These are phyloP conservation scores for Halisarca cf. caerulea DNA, from an alignment of 37 sponge, comb jelly and placozoan species.

Conservation along the genomic window DNA sequence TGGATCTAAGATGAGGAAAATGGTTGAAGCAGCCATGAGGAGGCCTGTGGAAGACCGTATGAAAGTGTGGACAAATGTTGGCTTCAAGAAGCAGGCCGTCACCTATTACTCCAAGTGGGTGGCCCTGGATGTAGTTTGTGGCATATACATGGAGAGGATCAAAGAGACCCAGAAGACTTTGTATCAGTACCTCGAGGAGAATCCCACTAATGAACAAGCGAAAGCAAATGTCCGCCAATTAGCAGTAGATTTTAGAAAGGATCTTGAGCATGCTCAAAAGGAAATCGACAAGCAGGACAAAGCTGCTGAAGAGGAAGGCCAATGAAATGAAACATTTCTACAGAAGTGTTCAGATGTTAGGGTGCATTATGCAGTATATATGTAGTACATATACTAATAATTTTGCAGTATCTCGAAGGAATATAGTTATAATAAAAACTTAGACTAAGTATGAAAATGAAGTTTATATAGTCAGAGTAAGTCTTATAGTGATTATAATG, in stretches of 20 bases:
- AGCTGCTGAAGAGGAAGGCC: background rate
- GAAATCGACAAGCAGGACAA: constrained; percentile 15
- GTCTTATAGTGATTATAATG: too few relatives aligned
- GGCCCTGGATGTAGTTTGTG: constrained; percentile 56
- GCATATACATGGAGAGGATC: constrained; percentile 41
- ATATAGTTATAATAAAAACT: too few relatives aligned
- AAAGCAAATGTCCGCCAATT: constrained; percentile 21
- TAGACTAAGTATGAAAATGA: too few relatives aligned
- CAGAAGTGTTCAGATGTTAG: too few relatives aligned
- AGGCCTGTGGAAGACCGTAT: constrained; percentile 39
- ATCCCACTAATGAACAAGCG: constrained; percentile 48
- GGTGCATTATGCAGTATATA: too few relatives aligned
- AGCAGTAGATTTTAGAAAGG: constrained; percentile 11
- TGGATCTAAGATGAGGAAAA: constrained; percentile 8
- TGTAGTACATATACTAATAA: too few relatives aligned
- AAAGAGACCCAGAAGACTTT: constrained; percentile 53
- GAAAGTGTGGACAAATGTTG: constrained; percentile 35
- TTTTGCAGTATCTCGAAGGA: too few relatives aligned
- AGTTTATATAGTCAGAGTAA: too few relatives aligned
- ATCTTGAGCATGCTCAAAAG: constrained; percentile 13
- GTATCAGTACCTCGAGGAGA: constrained; percentile 58
- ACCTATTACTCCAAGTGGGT: constrained; percentile 60
- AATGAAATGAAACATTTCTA: too few relatives aligned
- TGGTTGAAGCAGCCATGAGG: constrained; percentile 40
- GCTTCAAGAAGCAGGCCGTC: constrained; percentile 51